These are phyloP conservation scores for Pipa parva DNA, from an alignment of 2,113 vertebrate species.

Conservation along the genomic window DNA sequence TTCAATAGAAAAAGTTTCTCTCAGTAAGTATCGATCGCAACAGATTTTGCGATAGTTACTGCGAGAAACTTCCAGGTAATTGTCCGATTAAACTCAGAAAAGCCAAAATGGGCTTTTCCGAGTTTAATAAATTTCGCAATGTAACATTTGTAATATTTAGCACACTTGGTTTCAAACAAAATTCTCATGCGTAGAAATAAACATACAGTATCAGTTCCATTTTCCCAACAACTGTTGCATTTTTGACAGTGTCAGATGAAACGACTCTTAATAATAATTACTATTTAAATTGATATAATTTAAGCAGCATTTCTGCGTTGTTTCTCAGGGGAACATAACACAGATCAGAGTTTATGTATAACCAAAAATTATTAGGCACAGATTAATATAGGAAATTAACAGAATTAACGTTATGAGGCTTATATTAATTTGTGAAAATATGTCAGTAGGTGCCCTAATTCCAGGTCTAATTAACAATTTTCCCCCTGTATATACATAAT, in stretches of 20 bases:
- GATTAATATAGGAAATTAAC: constrained; percentile 24
- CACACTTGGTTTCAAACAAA: too few species aligned
- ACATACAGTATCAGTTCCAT: background rate
- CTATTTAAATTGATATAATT: constrained; percentile 24
- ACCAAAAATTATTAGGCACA: constrained; percentile 26
- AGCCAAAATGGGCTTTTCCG: too few species aligned
- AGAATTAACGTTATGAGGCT: constrained; percentile 15
- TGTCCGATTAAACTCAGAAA: too few species aligned
- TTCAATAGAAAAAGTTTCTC: too few species aligned
- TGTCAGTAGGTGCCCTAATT: constrained; percentile 28
- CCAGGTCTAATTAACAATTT: constrained; percentile 20
- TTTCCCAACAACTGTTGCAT: background rate
- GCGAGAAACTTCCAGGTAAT: too few species aligned
- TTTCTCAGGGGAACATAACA: constrained; percentile 10
- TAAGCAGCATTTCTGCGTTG: constrained; percentile 4
- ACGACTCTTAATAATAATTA: constrained; percentile 23
- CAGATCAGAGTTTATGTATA: constrained; percentile 34
- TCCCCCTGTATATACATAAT: too few species aligned
- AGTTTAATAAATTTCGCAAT: too few species aligned
- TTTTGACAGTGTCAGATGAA: background rate
- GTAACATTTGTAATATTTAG: too few species aligned
- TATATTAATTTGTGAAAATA: constrained; percentile 24
- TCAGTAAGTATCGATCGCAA: too few species aligned
- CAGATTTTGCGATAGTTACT: too few species aligned
- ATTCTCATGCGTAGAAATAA: background rate